Evolutionary conservation across 2,113 vertebrate species (phyloP), one percentile per base, ranked within the genome.

Genomic region (Cnemophilus loriae): DNA sequence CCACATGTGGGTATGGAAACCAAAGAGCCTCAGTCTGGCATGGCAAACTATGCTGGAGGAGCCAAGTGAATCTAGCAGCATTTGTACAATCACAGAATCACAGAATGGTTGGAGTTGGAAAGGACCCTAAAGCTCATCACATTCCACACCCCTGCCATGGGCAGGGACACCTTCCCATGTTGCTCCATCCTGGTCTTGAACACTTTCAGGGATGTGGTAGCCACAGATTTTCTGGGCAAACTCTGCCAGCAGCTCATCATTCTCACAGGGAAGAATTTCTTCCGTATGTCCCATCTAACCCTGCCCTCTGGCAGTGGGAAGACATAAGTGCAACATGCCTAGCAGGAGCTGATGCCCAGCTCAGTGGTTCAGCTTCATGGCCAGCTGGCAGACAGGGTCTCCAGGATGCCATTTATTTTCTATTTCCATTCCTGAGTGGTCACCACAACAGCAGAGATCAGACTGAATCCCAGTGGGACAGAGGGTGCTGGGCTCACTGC

Each of bases 401-500:
- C 60, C 47, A 74, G 39, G n/a, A 60, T 42, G 19, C 52, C 39
- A 42, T 47, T 74, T 41, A 35, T 30, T 53, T 53, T 50, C 42
- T 59, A 3, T 47, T 71, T 63, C 65, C 57, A 33, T 50, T 80
- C 47, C n/a, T 33, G 35, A 55, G 47, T 26, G 47, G 47, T 49
- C 56, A 49, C 30, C 44, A 52, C 69, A 89, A 46, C 19, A 74
- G 46, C 28, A 91, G 65, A 78, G 53, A 49, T 13, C 47, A 32
- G 28, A 69, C 28, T 27, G 39, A 81, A 75, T 47, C 24, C 35
- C 75, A 71, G 0, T 26, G 61, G 56, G 47, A 78, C 52, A 65
- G 35, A 14, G 39, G 24, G 10, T 77, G 18, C 24, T n/a, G 46
- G 37, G 26, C 53, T 76, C 0, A 0, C 35, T 3, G 3, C 9